These are phyloP conservation scores for Erebia aethiops DNA, from an alignment of 2,888 invertebrate genomes.

Conservation along the genomic window DNA sequence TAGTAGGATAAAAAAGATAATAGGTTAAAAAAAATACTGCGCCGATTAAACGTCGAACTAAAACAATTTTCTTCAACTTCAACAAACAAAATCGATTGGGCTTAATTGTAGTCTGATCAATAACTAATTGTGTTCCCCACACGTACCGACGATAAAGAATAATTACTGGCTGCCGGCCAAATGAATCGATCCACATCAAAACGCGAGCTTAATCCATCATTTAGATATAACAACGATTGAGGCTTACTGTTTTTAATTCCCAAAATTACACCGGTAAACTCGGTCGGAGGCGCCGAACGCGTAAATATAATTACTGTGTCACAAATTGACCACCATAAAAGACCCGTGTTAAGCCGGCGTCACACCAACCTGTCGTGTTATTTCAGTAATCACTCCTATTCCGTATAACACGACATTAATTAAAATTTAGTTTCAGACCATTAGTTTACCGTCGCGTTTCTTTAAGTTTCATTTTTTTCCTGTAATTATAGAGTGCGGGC, in stretches of 20 bases:
- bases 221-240: constrained; percentile 81
- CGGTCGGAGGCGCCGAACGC: constrained; percentile 68
- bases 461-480: constrained; percentile 77
- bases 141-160: constrained; percentile 79
- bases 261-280: constrained; percentile 74
- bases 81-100: constrained; percentile 82
- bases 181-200: constrained; percentile 82
- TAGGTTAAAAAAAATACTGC: constrained; percentile 53
- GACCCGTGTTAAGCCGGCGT: constrained; percentile 51
- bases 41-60: constrained; percentile 76
- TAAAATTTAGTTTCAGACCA: constrained; percentile 83
- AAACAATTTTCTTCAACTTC: constrained; percentile 83
- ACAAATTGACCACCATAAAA: constrained; percentile 76
- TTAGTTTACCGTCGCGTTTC: constrained; percentile 80
- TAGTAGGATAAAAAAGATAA: constrained; percentile 61
- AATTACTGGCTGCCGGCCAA: constrained; percentile 82
- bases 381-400: constrained; percentile 82
- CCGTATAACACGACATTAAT: constrained; percentile 82
- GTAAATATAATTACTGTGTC: constrained; percentile 77
- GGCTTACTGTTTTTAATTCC: constrained; percentile 82
- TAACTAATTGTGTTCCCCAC: constrained; percentile 82
- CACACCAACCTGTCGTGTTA: constrained; percentile 75
- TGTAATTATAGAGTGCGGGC: constrained; percentile 78
- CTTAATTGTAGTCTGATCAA: constrained; percentile 81
- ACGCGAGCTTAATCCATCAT: constrained; percentile 82